Conservation (phyloP, 1,140 invertebrate species). For the Drosophila bocki region DNA sequence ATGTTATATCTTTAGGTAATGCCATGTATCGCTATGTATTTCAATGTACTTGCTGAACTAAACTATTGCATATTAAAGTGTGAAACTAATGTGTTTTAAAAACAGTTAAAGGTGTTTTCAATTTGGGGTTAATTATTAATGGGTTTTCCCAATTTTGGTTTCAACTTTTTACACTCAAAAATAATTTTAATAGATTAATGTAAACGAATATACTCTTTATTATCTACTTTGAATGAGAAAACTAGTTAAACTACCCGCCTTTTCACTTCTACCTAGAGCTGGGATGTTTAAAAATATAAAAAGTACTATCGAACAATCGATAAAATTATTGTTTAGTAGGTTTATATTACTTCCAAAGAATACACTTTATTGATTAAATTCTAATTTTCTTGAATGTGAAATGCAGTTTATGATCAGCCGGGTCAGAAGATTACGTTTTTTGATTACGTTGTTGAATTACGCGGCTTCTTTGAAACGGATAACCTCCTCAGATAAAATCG, state of each 20-base stretch:
- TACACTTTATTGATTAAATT: accelerated
- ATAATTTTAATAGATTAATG: no score
- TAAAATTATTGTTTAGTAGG: neutral
- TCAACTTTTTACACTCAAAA: no score
- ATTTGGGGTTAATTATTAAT: neutral
- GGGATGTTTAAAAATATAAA: neutral
- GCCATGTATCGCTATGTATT: slow-evolving; percentile 70
- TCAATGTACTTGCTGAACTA: slow-evolving; percentile 71
- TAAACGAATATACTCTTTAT: neutral
- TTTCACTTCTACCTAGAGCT: neutral
- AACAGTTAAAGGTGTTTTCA: neutral
- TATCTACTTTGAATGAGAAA: neutral
- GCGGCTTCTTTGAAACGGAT: neutral
- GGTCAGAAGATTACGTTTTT: no score
- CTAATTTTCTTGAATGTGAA: neutral
- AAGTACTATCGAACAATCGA: neutral
- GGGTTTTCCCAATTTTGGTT: no score
- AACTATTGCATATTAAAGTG: slow-evolving; percentile 69
- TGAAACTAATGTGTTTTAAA: slow-evolving; percentile 56
- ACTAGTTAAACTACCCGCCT: neutral
- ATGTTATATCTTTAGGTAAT: slow-evolving; percentile 29
- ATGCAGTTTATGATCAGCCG: neutral
- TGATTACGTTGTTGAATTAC: neutral
- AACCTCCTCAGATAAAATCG: neutral
- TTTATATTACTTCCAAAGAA: no score